Evolutionary conservation across 2,113 vertebrate genomes (phyloP).

Genomic region (Castor canadensis): DNA sequence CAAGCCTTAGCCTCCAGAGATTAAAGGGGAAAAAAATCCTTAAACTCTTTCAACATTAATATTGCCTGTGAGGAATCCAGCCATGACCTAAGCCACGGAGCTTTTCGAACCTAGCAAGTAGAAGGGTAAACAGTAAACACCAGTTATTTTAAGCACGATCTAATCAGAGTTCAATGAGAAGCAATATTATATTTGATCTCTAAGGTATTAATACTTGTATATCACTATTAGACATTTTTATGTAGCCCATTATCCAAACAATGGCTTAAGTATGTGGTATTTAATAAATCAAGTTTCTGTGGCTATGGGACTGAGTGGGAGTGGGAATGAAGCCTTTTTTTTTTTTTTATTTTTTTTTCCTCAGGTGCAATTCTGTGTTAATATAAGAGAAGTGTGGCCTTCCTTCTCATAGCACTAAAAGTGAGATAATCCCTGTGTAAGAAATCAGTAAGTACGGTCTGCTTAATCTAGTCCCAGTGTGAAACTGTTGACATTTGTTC

Average conservation of each 20-base stretch:
- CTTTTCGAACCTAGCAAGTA: conserved; percentile 70
- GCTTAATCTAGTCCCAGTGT: conserved; percentile 99
- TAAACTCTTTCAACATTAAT: conserved; percentile 73
- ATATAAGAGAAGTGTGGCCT: conserved; percentile 88
- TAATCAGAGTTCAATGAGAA: conserved; percentile 78
- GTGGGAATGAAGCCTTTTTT: conserved; percentile 32
- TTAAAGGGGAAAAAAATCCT: conserved; percentile 59
- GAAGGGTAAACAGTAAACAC: conserved; percentile 76
- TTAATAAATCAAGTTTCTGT: conserved; percentile 77
- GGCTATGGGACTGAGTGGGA: conserved; percentile 58
- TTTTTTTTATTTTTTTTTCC: conserved; percentile 58
- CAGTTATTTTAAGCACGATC: conserved; percentile 77
- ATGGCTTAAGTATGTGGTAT: conserved; percentile 73
- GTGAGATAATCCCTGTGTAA: conserved; percentile 92
- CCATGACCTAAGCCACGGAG: conserved; percentile 66
- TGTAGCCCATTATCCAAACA: conserved; percentile 70
- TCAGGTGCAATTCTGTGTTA: conserved; percentile 84
- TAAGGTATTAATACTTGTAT: conserved; percentile 70
- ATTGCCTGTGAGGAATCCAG: conserved; percentile 65
- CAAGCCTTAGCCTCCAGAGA: conserved; percentile 54
- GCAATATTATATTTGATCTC: conserved; percentile 80
- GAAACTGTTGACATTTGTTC: conserved; percentile 99
- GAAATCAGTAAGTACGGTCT: conserved; percentile 91
- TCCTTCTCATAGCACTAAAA: conserved; percentile 88
- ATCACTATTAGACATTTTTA: conserved; percentile 71